Conservation (phyloP, 2,113 vertebrate genomes). For the Ophiodon elongatus region DNA sequence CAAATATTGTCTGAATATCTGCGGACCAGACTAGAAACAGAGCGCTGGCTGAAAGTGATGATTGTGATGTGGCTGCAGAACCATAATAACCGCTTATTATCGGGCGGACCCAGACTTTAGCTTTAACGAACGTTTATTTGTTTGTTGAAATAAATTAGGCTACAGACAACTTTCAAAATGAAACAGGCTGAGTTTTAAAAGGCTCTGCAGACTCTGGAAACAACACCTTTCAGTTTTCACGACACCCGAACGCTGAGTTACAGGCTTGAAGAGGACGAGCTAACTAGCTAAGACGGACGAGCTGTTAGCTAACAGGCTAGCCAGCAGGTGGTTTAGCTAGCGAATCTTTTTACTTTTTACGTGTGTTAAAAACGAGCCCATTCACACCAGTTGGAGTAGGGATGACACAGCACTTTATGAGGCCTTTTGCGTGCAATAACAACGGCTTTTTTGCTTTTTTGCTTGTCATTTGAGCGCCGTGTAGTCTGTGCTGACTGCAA, state of each 20-base stretch:
- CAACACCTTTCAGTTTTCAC: neutral
- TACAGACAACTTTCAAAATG: neutral
- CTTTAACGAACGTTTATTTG: neutral
- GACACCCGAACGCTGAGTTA: neutral
- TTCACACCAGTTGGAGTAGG: no score
- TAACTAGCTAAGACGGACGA: neutral
- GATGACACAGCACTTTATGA: no score
- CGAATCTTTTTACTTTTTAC: no score
- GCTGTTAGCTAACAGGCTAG: neutral
- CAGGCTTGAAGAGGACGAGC: neutral
- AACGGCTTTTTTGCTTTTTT: no score
- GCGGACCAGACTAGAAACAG: conserved; percentile 48
- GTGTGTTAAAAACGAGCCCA: no score
- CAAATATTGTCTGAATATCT: conserved; percentile 72
- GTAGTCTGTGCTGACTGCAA: no score
- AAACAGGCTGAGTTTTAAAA: conserved; percentile 4
- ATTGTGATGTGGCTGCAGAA: conserved; percentile 47
- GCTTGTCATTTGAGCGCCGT: no score
- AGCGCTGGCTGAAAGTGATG: conserved; percentile 1
- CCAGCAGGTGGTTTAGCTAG: no score
- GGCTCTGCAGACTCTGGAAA: neutral
- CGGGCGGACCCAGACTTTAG: neutral
- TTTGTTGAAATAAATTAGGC: conserved; percentile 44
- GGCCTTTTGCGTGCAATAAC: no score
- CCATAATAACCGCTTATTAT: conserved; percentile 25